Evolutionary conservation across 1,140 invertebrate species (phyloP).

Genomic region (Ceratina japonica): DNA sequence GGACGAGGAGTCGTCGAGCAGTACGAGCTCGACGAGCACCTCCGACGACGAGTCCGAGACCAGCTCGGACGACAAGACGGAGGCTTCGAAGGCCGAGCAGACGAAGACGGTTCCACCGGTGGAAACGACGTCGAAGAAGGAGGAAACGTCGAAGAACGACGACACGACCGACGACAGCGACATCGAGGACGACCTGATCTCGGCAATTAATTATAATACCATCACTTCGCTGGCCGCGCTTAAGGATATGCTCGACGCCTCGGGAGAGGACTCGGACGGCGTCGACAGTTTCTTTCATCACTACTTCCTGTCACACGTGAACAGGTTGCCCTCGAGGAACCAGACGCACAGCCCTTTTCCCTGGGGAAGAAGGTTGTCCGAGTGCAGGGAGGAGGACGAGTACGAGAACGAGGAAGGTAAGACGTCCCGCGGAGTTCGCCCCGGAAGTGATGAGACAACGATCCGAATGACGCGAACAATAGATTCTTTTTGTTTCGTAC

Average conservation of each 20-base stretch:
- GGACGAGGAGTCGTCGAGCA: conserved; percentile 70
- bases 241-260: conserved; percentile 84
- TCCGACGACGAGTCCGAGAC: conserved; percentile 76
- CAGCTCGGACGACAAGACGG: conserved; percentile 74
- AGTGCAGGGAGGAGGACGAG: conserved; percentile 90
- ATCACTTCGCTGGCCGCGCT: conserved; percentile 84
- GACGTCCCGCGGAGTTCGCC: no score
- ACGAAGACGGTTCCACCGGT: background rate
- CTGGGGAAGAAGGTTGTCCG: conserved; percentile 85
- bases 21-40: conserved; percentile 68
- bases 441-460: conserved; percentile 13
- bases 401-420: conserved; percentile 83
- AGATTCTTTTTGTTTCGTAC: background rate
- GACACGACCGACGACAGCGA: conserved; percentile 61
- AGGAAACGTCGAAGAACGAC: conserved; percentile 52
- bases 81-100: conserved; percentile 57
- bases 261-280: conserved; percentile 82
- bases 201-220: conserved; percentile 85
- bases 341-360: conserved; percentile 81
- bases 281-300: conserved; percentile 86
- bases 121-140: conserved; percentile 53
- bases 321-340: conserved; percentile 82
- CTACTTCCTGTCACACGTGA: conserved; percentile 86
- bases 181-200: conserved; percentile 84
- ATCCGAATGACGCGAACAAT: no score